phyloP scores from a whole-genome alignment of 2,113 vertebrate species.

The Urocolius indicus region DNA sequence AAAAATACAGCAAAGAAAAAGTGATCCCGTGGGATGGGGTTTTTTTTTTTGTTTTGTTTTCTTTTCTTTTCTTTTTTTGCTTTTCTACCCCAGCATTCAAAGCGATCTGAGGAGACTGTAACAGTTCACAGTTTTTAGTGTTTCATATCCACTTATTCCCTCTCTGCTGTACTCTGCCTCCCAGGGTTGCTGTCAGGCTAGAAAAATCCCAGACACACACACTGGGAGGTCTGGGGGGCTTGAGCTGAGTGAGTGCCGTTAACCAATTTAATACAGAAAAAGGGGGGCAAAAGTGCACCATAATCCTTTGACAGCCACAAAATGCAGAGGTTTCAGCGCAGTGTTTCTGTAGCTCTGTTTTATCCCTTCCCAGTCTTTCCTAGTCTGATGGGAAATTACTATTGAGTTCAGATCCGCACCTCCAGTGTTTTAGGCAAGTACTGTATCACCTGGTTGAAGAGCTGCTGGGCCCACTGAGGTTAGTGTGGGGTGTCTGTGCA shows the following conservation, averaged over 20 bases:
- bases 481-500: not conserved
- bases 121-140: not conserved
- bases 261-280: not conserved
- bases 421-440: not conserved
- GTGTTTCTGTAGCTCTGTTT: not conserved
- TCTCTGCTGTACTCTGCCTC: not conserved
- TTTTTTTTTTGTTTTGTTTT: not conserved
- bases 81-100: not conserved
- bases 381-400: not conserved
- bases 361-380: not conserved
- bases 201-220: not conserved
- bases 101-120: not conserved
- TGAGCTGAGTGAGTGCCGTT: not conserved
- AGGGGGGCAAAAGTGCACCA: not conserved
- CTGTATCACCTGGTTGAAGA: not conserved
- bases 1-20: slow-evolving; percentile 27
- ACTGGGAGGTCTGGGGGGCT: not conserved
- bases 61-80: not conserved
- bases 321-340: not conserved
- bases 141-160: not conserved
- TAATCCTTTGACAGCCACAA: not conserved
- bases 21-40: not conserved
- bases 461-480: not conserved
- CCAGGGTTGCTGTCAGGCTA: not conserved
- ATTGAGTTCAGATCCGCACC: not conserved